Percentiles rank a stretch among this genome's conserved stretches.
Conservation (phyloP, 2,797 vertebrate genomes). For the Microctenopoma steveboyesi region DNA sequence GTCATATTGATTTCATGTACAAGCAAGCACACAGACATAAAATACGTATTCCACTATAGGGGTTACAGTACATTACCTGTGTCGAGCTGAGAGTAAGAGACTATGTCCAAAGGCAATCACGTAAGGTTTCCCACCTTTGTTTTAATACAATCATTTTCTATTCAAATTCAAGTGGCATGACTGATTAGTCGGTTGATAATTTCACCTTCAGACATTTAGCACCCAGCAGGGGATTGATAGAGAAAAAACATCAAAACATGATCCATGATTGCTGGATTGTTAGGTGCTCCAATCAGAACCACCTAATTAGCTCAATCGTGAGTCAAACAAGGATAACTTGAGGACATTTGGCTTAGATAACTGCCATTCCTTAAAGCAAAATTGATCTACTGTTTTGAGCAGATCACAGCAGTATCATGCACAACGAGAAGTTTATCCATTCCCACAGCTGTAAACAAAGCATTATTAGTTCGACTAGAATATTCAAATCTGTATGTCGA, state of each 20-base stretch:
- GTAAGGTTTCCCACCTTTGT: conserved; percentile 9
- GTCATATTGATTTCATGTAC: conserved; percentile 21
- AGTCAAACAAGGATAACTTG: conserved; percentile 11
- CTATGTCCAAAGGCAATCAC: neutral
- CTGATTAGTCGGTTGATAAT: conserved; percentile 47
- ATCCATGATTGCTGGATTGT: conserved; percentile 37
- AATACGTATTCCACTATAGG: neutral
- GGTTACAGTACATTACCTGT: neutral
- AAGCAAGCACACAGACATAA: conserved; percentile 10
- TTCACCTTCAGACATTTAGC: conserved; percentile 42
- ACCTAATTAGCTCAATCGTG: conserved; percentile 41
- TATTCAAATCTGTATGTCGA: conserved; percentile 37
- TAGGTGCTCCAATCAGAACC: conserved; percentile 42
- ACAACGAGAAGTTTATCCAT: conserved; percentile 8
- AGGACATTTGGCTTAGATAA: conserved; percentile 19
- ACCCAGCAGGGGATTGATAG: conserved; percentile 31
- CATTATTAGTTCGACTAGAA: conserved; percentile 39
- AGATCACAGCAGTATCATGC: neutral
- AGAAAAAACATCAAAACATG: conserved; percentile 25
- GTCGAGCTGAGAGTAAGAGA: neutral
- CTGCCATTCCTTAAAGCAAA: conserved; percentile 6
- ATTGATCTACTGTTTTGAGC: neutral
- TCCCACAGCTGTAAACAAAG: conserved; percentile 38
- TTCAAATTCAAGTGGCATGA: conserved; percentile 32
- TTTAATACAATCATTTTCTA: conserved; percentile 30